Conservation (phyloP, 2,113 vertebrate species). For the Chaenogobius annularis region DNA sequence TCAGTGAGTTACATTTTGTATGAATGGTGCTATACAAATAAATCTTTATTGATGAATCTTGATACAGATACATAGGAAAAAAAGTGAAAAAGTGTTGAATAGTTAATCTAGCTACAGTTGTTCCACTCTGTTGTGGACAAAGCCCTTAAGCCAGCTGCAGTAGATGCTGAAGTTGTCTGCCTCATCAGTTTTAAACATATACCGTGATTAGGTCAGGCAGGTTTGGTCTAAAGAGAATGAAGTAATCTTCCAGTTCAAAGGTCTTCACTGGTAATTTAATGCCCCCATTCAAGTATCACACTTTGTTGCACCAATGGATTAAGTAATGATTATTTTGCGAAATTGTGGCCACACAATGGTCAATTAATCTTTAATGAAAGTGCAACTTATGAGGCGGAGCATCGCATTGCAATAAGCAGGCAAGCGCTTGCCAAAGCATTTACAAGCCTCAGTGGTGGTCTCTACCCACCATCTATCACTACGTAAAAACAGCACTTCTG, state of each 20-base stretch:
- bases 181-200: slow-evolving; percentile 27
- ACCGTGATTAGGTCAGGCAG: slow-evolving; percentile 23
- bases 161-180: slow-evolving; percentile 45
- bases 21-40: too few relatives aligned
- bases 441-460: slow-evolving; percentile 62
- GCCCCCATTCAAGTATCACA: slow-evolving; percentile 66
- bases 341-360: slow-evolving; percentile 76
- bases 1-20: too few relatives aligned
- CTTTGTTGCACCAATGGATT: slow-evolving; percentile 75
- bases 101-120: slow-evolving; percentile 54
- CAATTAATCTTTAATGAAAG: slow-evolving; percentile 81
- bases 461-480: slow-evolving; percentile 56
- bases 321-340: slow-evolving; percentile 81
- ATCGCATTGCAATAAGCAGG: slow-evolving; percentile 62
- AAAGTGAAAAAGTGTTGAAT: slow-evolving; percentile 59
- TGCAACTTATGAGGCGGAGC: slow-evolving; percentile 72
- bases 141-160: slow-evolving; percentile 32
- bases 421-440: slow-evolving; percentile 65
- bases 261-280: slow-evolving; percentile 66
- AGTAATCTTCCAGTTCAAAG: slow-evolving; percentile 58
- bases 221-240: slow-evolving; percentile 38
- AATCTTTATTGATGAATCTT: too few relatives aligned
- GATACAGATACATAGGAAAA: slow-evolving; percentile 1
- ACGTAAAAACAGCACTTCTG: slow-evolving; percentile 46
- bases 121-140: slow-evolving; percentile 28